Percentiles rank a stretch among this genome's conserved stretches.
These are phyloP conservation scores for Mus caroli DNA, from an alignment of 2,797 vertebrate species.

Conservation along the genomic window DNA sequence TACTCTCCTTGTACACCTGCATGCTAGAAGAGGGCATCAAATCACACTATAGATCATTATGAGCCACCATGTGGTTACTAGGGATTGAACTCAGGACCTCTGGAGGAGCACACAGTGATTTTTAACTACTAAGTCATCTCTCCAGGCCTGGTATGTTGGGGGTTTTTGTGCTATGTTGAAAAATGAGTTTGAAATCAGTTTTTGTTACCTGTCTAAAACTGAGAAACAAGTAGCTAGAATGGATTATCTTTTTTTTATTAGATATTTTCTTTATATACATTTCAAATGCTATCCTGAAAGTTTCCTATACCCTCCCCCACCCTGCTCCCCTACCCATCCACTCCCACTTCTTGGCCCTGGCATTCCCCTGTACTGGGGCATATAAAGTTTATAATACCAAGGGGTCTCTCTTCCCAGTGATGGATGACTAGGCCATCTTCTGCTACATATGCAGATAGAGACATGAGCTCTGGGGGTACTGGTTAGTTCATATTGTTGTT, in stretches of 20 bases:
- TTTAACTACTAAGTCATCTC: not conserved
- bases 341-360: too few species aligned
- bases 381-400: too few species aligned
- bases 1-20: not conserved
- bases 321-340: too few species aligned
- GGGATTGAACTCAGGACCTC: not conserved
- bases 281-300: too few species aligned
- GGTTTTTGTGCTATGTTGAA: not conserved
- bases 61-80: not conserved
- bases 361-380: too few species aligned
- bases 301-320: too few species aligned
- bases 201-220: not conserved
- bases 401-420: too few species aligned
- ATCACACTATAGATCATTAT: not conserved
- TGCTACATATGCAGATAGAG: too few species aligned
- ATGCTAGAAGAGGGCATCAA: not conserved
- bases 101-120: not conserved
- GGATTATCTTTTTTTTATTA: not conserved
- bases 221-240: constrained; percentile 28
- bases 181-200: constrained; percentile 55
- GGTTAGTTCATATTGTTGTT: too few species aligned
- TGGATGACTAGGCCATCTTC: too few species aligned
- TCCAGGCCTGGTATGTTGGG: not conserved
- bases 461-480: too few species aligned
- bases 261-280: too few species aligned